Percentiles rank a stretch among this genome's conserved stretches.
Evolutionary conservation across 2,888 invertebrate genomes (phyloP).

Genomic region (Loripinus fragilis): DNA sequence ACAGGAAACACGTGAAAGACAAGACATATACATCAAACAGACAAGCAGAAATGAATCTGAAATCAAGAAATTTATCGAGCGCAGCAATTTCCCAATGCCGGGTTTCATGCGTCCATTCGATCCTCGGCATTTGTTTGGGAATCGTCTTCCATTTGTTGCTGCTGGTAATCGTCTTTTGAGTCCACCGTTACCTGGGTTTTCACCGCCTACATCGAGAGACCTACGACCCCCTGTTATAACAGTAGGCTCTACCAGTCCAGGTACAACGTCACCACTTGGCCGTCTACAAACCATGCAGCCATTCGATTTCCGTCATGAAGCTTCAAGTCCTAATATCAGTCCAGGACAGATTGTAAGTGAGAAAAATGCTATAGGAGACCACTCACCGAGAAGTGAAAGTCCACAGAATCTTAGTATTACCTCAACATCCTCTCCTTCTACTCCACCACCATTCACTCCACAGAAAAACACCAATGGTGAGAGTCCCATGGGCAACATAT

Average conservation of each 20-base stretch:
- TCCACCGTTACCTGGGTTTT: constrained; percentile 70
- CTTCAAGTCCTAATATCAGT: constrained; percentile 66
- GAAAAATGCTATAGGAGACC: constrained; percentile 51
- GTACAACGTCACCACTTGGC: constrained; percentile 91
- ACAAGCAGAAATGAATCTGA: constrained; percentile 84
- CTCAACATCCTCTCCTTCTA: constrained; percentile 69
- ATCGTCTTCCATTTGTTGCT: constrained; percentile 71
- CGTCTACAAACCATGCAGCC: constrained; percentile 98
- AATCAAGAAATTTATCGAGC: constrained; percentile 86
- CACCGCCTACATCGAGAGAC: constrained; percentile 66
- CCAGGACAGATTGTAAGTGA: constrained; percentile 50
- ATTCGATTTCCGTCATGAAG: constrained; percentile 90
- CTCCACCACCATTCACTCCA: constrained; percentile 67
- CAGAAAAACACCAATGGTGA: constrained; percentile 56
- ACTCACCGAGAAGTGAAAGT: constrained; percentile 71
- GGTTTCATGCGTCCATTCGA: constrained; percentile 79
- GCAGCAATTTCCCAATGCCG: constrained; percentile 81
- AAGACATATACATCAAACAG: constrained; percentile 76
- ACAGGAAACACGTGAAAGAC: constrained; percentile 82
- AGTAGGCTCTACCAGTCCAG: constrained; percentile 84
- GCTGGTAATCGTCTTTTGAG: constrained; percentile 71
- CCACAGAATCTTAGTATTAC: constrained; percentile 73
- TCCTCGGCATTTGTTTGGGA: constrained; percentile 74
- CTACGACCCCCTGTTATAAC: constrained; percentile 70
- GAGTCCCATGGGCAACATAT: constrained; percentile 50